Base-by-base conservation (phyloP, 2,888 invertebrate genomes). In the Holacanthella duospinosa region DNA sequence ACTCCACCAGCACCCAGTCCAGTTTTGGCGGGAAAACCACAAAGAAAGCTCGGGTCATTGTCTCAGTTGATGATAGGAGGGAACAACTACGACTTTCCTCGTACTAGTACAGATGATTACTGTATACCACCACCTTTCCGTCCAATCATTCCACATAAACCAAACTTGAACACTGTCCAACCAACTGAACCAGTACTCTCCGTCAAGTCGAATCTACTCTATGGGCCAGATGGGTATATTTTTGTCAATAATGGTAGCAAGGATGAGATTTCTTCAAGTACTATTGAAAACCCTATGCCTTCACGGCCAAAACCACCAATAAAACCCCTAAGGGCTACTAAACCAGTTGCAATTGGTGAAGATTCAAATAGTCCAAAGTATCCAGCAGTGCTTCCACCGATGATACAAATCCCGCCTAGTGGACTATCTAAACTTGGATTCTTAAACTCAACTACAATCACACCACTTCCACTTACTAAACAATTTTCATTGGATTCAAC, bases 71-170 rank as follows among this genome's bases (percentile, higher is more conserved):
- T 21, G 12, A n/a, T 4, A 4, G n/a, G 21, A 9, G 48, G 48
- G 21, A 48, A 21, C 21, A 55, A 63, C 55, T 71, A 71, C 55
- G 68, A 68, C 43, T 43, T 65, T 24, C 71, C 72, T 0, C 53
- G 69, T 16, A 12, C 59, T 1, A 43, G 9, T n/a, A 44, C 55
- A 19, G 61, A 63, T 36, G 67, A 66, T 12, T 72, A 72, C 58
- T 19, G 64, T 55, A 56, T 69, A 6, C 69, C 70, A 3, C 71
- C 72, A 2, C 55, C 65, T 16, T 62, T 60, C 1, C 28, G 62
- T 44, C 72, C 71, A 19, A 68, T 67, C 1, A 21, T 55, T 1
- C 60, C 24, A 0, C 28, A 56, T 19, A 61, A 56, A 55, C 43
- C 29, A 16, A 19, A 29, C n/a, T 29, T 24, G 1, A 44, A 24